phyloP scores from a whole-genome alignment of 1,140 invertebrate genomes.

The Ips typographus region DNA sequence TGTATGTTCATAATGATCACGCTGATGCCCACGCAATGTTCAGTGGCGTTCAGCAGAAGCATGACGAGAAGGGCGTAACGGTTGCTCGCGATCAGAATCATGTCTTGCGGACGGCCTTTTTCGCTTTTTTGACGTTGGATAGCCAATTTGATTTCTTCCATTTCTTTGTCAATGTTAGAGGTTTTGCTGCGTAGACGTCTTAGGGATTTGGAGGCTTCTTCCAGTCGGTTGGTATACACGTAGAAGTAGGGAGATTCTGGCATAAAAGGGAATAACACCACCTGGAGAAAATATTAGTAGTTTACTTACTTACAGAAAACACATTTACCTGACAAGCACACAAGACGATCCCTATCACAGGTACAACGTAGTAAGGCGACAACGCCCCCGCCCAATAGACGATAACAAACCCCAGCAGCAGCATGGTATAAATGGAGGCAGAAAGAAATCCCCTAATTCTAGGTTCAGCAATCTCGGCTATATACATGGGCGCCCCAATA shows the following conservation, averaged over 20 bases:
- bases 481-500: conserved; percentile 48
- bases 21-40: conserved; percentile 55
- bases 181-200: conserved; percentile 55
- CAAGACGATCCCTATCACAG: conserved; percentile 41
- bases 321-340: conserved; percentile 19
- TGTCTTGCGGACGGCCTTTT: conserved; percentile 39
- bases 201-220: conserved; percentile 56
- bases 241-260: conserved; percentile 42
- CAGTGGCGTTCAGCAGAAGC: conserved; percentile 57
- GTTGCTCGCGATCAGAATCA: conserved; percentile 42
- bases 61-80: conserved; percentile 43
- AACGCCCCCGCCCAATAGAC: conserved; percentile 43
- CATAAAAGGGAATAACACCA: conserved; percentile 37
- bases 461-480: conserved; percentile 48
- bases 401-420: conserved; percentile 43
- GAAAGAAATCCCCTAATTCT: conserved; percentile 45
- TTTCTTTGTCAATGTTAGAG: conserved; percentile 51
- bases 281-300: conserved; percentile 12
- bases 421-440: conserved; percentile 44
- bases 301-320: not conserved
- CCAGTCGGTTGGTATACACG: conserved; percentile 43
- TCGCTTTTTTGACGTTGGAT: conserved; percentile 42
- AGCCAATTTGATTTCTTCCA: conserved; percentile 50
- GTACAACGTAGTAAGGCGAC: conserved; percentile 35
- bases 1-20: conserved; percentile 61